These are phyloP conservation scores for Hucho hucho DNA, from an alignment of 2,113 vertebrate species.

Conservation along the genomic window DNA sequence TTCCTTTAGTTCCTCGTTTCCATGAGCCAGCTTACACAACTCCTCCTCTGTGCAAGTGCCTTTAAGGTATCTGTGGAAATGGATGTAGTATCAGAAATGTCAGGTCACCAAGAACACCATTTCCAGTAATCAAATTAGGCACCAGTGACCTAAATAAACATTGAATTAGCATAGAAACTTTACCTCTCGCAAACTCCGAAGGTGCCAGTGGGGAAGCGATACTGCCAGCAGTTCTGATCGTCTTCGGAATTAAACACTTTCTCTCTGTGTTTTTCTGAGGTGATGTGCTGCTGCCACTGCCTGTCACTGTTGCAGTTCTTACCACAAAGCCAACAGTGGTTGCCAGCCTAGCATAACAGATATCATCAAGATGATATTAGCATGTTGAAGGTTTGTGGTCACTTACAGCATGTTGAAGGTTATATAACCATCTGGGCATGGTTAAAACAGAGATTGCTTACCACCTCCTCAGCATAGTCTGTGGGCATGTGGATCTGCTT, in stretches of 20 bases:
- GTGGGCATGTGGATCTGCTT: conserved; percentile 98
- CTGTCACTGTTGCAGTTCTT: conserved; percentile 99
- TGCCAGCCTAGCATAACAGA: conserved; percentile 79
- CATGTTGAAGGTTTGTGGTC: background rate
- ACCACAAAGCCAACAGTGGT: conserved; percentile 98
- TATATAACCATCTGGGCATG: too few species aligned
- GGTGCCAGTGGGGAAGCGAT: conserved; percentile 92
- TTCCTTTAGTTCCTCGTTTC: conserved; percentile 88
- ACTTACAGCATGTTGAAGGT: background rate
- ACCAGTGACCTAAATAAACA: background rate
- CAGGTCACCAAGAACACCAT: background rate
- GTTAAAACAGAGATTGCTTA: conserved; percentile 64
- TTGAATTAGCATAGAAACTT: conserved; percentile 20
- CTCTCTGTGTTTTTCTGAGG: conserved; percentile 97
- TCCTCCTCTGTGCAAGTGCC: conserved; percentile 86
- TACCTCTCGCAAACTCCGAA: conserved; percentile 95
- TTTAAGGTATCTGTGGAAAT: conserved; percentile 78
- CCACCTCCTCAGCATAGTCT: conserved; percentile 94
- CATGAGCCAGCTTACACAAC: conserved; percentile 90
- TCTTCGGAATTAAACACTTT: conserved; percentile 96
- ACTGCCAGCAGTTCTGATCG: conserved; percentile 97
- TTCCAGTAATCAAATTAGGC: background rate
- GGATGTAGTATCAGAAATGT: background rate
- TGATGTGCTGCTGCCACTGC: conserved; percentile 98
- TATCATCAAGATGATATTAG: background rate